Evolutionary conservation across 1,140 invertebrate species (phyloP).

Genomic region (Cydia fagiglandana): DNA sequence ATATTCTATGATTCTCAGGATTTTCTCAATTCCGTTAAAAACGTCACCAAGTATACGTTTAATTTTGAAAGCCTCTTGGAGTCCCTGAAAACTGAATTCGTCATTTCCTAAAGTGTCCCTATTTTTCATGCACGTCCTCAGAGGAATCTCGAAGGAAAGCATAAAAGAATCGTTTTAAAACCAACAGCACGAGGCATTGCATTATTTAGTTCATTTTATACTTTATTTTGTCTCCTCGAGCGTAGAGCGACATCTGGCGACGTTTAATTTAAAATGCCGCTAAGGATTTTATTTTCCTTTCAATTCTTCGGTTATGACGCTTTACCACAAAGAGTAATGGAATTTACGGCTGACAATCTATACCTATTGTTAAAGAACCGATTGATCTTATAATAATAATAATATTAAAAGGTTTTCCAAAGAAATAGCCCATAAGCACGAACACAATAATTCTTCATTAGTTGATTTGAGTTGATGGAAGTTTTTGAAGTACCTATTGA

Average conservation of each 20-base stretch:
- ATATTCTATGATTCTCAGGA: too few species aligned
- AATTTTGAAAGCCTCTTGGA: neutral
- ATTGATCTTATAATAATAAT: too few species aligned
- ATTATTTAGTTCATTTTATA: constrained; percentile 12
- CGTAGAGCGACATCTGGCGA: constrained; percentile 8
- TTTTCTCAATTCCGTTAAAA: neutral
- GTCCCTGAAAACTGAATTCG: neutral
- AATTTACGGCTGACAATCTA: neutral
- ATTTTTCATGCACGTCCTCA: neutral
- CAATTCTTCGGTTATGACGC: neutral
- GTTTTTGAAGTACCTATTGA: too few species aligned
- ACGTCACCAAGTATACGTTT: neutral
- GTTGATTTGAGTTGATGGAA: too few species aligned
- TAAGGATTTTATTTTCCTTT: neutral
- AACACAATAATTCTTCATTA: too few species aligned
- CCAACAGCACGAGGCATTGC: neutral
- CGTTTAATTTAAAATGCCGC: constrained; percentile 12
- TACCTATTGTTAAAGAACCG: neutral
- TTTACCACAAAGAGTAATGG: neutral
- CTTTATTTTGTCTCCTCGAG: constrained; percentile 17
- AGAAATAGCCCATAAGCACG: too few species aligned
- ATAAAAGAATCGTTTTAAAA: constrained; percentile 14
- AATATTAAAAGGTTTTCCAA: too few species aligned
- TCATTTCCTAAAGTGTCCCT: constrained; percentile 4
- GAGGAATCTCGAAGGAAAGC: neutral